These are phyloP conservation scores for Pseudonaja textilis DNA, from an alignment of 2,113 vertebrate genomes.

Conservation along the genomic window DNA sequence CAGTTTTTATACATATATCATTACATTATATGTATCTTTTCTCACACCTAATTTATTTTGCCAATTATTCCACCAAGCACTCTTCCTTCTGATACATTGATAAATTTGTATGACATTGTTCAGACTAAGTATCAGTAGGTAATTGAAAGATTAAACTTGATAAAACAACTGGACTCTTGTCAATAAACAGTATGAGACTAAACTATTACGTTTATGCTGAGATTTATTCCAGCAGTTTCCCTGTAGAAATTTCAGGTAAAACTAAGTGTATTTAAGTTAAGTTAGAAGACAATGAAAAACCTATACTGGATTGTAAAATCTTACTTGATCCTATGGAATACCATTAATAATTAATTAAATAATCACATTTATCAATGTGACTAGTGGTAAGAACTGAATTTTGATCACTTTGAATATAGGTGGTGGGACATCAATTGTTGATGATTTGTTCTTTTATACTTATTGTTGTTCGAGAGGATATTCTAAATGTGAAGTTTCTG, in stretches of 20 bases:
- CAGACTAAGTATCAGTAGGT: not conserved
- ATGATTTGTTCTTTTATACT: not conserved
- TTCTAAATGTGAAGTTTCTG: not conserved
- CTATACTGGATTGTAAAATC: not conserved
- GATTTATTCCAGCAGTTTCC: not conserved
- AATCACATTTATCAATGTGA: not conserved
- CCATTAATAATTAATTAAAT: not conserved
- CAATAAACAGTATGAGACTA: not conserved
- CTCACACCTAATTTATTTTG: not conserved
- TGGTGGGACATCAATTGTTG: not conserved
- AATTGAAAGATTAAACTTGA: not conserved
- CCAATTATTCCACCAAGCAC: not conserved
- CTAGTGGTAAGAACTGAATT: not conserved
- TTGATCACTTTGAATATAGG: not conserved
- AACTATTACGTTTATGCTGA: not conserved
- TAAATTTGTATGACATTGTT: not conserved
- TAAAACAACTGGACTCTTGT: not conserved
- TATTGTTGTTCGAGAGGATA: not conserved
- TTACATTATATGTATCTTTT: not conserved
- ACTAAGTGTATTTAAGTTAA: not conserved
- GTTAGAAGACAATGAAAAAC: not conserved
- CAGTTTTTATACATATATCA: not conserved
- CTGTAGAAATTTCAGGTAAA: conserved; percentile 1
- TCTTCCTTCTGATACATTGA: not conserved
- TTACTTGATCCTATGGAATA: too few species aligned